A percentile compares a stretch with the other conserved stretches of the same genome.
phyloP scores from a whole-genome alignment of 2,888 invertebrate species.

The Peribatodes rhomboidaria region DNA sequence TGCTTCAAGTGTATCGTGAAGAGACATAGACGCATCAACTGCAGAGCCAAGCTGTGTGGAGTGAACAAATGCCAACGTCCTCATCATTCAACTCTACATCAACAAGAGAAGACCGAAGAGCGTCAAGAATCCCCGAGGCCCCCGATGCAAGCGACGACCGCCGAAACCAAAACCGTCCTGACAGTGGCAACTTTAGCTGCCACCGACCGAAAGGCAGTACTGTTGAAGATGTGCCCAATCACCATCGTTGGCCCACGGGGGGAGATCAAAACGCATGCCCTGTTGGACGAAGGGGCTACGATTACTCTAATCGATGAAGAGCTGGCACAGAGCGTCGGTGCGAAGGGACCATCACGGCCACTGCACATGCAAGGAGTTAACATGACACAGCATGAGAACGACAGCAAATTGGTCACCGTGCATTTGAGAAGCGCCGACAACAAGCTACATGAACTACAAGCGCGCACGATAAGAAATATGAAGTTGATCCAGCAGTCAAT shows the following conservation, averaged over 20 bases:
- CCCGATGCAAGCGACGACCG: not conserved
- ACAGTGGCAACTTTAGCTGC: not conserved
- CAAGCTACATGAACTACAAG: not conserved
- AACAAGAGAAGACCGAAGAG: no score
- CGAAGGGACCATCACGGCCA: not conserved
- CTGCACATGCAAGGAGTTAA: slow-evolving; percentile 3
- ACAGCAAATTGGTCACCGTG: not conserved
- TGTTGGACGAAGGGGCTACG: not conserved
- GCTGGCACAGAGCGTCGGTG: not conserved
- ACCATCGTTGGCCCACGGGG: not conserved
- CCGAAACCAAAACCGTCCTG: not conserved
- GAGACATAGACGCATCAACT: not conserved
- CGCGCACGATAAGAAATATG: not conserved
- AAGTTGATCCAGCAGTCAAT: slow-evolving; percentile 1
- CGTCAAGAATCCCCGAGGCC: not conserved
- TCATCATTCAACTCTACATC: not conserved
- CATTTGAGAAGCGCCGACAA: not conserved
- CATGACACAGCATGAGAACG: not conserved
- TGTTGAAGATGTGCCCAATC: slow-evolving; percentile 7
- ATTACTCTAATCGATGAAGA: not conserved
- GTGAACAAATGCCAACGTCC: not conserved
- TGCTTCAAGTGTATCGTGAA: not conserved
- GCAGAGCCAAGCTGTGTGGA: not conserved
- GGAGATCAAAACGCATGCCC: not conserved
- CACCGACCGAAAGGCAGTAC: not conserved